Conservation (phyloP, 2,888 invertebrate genomes). For the Eledona agricola region DNA sequence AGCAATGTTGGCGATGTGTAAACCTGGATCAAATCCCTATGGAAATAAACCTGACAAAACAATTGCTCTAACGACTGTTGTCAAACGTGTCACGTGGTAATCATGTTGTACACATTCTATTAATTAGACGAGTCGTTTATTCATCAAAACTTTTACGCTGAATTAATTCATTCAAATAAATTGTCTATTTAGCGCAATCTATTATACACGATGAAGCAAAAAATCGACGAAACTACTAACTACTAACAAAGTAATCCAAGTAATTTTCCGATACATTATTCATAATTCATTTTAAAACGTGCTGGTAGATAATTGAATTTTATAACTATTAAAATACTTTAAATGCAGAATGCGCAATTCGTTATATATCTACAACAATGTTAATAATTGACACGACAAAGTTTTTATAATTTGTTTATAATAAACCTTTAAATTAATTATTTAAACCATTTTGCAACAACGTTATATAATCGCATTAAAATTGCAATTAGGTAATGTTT, state of each 20-base stretch:
- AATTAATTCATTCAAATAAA: neutral
- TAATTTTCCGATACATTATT: neutral
- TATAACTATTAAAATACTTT: conserved; percentile 1
- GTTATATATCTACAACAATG: neutral
- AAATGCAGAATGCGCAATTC: neutral
- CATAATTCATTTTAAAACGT: conserved; percentile 3
- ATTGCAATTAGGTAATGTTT: too few species aligned
- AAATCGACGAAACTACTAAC: too few species aligned
- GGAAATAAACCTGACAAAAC: conserved; percentile 24
- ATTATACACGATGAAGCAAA: too few species aligned
- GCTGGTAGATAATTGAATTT: neutral
- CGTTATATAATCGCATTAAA: neutral
- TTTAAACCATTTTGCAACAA: conserved; percentile 7
- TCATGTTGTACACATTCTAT: conserved; percentile 16
- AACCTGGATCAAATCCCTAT: conserved; percentile 19
- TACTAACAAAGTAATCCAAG: too few species aligned
- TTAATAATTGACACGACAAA: conserved; percentile 7
- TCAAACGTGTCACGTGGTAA: conserved; percentile 14
- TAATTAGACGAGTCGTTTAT: conserved; percentile 17
- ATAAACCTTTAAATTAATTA: conserved; percentile 15
- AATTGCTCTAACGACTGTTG: conserved; percentile 12
- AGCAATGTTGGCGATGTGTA: conserved; percentile 21
- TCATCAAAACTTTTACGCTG: conserved; percentile 6
- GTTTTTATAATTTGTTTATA: conserved; percentile 16
- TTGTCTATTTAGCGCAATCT: too few species aligned